Base-by-base conservation (phyloP, 2,888 invertebrate species). In the Rhyacophila evoluta region DNA sequence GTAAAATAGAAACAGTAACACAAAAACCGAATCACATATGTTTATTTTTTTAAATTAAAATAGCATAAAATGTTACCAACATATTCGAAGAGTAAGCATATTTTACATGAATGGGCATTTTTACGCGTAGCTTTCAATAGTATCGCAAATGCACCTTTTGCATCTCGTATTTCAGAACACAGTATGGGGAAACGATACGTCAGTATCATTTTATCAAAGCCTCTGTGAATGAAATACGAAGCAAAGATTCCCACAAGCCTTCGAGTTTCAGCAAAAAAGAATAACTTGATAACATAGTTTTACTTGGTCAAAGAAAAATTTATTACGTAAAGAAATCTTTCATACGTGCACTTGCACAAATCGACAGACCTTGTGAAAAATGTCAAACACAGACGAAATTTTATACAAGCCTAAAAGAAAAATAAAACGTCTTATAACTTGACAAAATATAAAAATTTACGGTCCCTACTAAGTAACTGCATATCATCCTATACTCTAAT, bases 251-350 rank as follows among this genome's bases (percentile, higher is more conserved):
- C 15, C 55, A 55, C 19, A 19, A 41, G 55, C 19, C 55, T 19
- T 55, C 55, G 19, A 2, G 55, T 55, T 55, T 8, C 55, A 55
- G 8, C 55, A 19, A 10, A 19, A 55, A 12, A 25, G 55, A 6
- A 55, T 55, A 55, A 55, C 19, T 19, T 25, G 55, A 55, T 55
- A 55, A 55, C 55, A 25, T 19, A 55, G 55, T 55, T 55, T 55
- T 55, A 55, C 55, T 55, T 55, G 55, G 55, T 55, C 55, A 55
- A 55, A 55, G 55, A 55, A 55, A 55, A 55, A 55, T 8, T 19
- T 55, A 55, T 19, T 19, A 19, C 55, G 55, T 25, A 55, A 55
- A 55, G 55, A 25, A 1, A 55, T 55, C 55, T 19, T 55, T 25
- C 55, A 25, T 55, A n/a, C 10, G 4, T n/a, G 39, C 39, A 39